Conservation (phyloP, 2,888 invertebrate genomes). For the Andrena fulva region DNA sequence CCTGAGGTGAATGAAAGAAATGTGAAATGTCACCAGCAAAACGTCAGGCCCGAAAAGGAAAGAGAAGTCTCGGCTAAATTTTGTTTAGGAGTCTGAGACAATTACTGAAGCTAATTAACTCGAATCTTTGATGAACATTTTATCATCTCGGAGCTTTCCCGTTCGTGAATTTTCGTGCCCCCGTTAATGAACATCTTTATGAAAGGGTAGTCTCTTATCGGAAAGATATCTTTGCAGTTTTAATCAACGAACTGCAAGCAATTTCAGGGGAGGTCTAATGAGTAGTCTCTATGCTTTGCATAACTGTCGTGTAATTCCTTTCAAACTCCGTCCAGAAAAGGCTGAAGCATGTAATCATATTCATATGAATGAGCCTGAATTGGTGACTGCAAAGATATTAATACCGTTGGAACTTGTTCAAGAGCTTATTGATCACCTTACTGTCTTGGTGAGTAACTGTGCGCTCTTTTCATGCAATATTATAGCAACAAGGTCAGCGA, state of each 20-base stretch:
- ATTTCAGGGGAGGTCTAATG: not conserved
- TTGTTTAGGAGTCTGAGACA: too few species aligned
- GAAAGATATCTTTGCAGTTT: not conserved
- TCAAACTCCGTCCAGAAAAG: not conserved
- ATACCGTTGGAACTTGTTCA: not conserved
- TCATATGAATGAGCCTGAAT: conserved; percentile 9
- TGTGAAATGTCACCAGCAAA: not conserved
- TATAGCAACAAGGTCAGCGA: conserved; percentile 27
- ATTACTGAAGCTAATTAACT: not conserved
- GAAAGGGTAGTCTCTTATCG: not conserved
- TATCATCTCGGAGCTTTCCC: not conserved
- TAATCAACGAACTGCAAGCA: not conserved
- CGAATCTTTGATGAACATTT: not conserved
- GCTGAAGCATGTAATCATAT: not conserved
- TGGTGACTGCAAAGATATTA: not conserved
- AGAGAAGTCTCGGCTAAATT: too few species aligned
- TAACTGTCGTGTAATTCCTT: not conserved
- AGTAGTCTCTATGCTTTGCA: not conserved
- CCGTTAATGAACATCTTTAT: not conserved
- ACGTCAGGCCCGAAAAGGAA: too few species aligned
- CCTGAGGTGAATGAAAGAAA: not conserved
- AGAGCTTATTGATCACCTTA: conserved; percentile 1
- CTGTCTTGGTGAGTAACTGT: conserved; percentile 18
- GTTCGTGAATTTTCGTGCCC: not conserved
- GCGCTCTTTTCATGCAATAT: conserved; percentile 9